A percentile compares a stretch with the other conserved stretches of the same genome.
Conservation (phyloP, 2,113 vertebrate genomes). For the Egretta garzetta region DNA sequence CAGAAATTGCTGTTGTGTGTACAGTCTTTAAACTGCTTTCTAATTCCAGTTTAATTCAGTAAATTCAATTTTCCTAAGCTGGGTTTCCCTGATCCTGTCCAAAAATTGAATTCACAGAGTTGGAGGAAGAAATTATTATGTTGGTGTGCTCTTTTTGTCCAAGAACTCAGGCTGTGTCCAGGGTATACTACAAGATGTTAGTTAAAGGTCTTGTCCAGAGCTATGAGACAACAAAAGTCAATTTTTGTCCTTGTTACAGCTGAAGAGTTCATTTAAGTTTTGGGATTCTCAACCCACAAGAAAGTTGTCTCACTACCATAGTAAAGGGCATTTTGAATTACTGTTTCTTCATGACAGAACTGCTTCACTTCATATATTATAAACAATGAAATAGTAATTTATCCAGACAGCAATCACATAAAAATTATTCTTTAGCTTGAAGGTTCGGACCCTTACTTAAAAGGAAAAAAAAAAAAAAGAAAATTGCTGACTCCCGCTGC, state of each 20-base stretch:
- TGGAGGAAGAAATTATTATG: neutral
- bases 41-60: neutral
- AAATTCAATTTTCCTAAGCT: constrained; percentile 6
- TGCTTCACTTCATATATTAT: neutral
- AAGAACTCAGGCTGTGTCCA: neutral
- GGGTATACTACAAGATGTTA: neutral
- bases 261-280: neutral
- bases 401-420: neutral
- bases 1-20: neutral
- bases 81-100: neutral
- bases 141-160: neutral
- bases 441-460: neutral
- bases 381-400: neutral
- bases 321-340: neutral
- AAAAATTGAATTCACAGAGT: neutral
- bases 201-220: neutral
- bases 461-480: neutral
- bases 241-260: neutral
- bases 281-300: neutral
- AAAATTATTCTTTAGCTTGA: neutral
- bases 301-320: neutral
- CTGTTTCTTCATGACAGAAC: neutral
- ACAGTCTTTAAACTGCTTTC: neutral
- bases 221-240: neutral
- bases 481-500: neutral